Percentiles rank a stretch among this genome's conserved stretches.
These are phyloP conservation scores for Lochmaea crataegi DNA, from an alignment of 2,888 invertebrate species.

Conservation along the genomic window DNA sequence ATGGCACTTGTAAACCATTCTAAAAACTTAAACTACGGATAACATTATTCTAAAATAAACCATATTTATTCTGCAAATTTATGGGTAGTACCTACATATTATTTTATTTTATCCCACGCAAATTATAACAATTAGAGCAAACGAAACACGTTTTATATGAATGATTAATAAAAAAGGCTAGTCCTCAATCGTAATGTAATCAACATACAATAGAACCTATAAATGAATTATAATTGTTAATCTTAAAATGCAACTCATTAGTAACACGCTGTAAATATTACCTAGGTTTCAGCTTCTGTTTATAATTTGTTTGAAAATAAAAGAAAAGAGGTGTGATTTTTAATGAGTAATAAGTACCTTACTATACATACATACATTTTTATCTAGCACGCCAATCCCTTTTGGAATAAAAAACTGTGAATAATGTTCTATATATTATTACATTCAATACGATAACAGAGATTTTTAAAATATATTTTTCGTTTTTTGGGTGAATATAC, in stretches of 20 bases:
- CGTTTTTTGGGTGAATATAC: too few relatives aligned
- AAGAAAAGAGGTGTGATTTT: neutral
- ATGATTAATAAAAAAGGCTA: constrained; percentile 27
- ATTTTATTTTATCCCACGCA: constrained; percentile 19
- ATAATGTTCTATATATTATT: too few relatives aligned
- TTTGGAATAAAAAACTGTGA: neutral
- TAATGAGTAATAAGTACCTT: neutral
- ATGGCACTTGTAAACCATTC: too few relatives aligned
- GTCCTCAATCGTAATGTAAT: constrained; percentile 26
- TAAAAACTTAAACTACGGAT: too few relatives aligned
- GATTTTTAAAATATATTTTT: too few relatives aligned
- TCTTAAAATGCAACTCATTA: constrained; percentile 22
- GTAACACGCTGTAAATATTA: neutral
- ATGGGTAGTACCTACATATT: neutral
- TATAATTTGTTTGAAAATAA: neutral
- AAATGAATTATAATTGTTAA: constrained; percentile 27
- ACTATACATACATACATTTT: neutral
- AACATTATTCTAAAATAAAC: neutral
- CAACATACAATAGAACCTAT: constrained; percentile 31
- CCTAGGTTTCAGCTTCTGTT: neutral
- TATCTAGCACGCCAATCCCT: neutral
- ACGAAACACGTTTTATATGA: constrained; percentile 19
- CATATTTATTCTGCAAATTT: neutral
- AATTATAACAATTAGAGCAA: constrained; percentile 33
- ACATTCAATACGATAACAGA: too few relatives aligned